phyloP scores from a whole-genome alignment of 2,888 invertebrate species.

The Smittia aterrima region DNA sequence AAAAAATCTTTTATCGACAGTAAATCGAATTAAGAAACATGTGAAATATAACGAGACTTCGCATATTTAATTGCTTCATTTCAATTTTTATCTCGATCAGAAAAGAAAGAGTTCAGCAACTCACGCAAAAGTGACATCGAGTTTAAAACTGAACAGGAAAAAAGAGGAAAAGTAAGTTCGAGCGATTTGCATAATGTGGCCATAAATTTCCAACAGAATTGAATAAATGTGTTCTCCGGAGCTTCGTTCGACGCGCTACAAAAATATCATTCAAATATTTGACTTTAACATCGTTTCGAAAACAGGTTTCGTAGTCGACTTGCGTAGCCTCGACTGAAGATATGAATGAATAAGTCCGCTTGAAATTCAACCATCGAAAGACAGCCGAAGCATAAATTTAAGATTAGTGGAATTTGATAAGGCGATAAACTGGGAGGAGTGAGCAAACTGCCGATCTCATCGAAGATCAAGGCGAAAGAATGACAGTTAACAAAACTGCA shows the following conservation, averaged over 20 bases:
- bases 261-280: constrained; percentile 30
- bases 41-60: background rate
- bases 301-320: constrained; percentile 20
- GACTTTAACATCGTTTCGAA: background rate
- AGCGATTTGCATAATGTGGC: constrained; percentile 36
- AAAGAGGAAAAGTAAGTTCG: constrained; percentile 25
- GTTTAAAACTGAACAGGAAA: background rate
- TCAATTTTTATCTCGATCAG: constrained; percentile 24
- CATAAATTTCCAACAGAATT: constrained; percentile 40
- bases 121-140: background rate
- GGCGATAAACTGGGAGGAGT: background rate
- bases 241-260: background rate
- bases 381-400: constrained; percentile 1
- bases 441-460: constrained; percentile 10
- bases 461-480: background rate
- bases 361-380: background rate
- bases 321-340: background rate
- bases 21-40: background rate
- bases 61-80: constrained; percentile 38
- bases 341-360: constrained; percentile 31
- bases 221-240: constrained; percentile 37
- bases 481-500: constrained; percentile 27
- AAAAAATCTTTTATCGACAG: background rate
- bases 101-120: background rate
- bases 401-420: constrained; percentile 31